phyloP scores from a whole-genome alignment of 92 coral and sea anemone species.

The Actinernus sp. region DNA sequence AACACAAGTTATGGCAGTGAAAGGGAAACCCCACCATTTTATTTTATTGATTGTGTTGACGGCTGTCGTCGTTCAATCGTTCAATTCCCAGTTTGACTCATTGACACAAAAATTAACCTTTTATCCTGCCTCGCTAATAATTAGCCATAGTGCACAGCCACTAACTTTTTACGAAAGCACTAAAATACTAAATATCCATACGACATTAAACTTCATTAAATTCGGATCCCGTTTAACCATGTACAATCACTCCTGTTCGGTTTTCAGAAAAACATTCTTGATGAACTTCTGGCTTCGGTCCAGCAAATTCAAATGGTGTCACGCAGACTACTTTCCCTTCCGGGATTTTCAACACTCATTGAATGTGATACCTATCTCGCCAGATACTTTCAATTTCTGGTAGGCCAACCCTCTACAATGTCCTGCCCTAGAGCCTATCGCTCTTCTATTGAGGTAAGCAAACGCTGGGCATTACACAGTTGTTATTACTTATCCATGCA shows the following conservation, averaged over 20 bases:
- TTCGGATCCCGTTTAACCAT: no score
- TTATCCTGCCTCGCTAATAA: no score
- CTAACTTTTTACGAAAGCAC: no score
- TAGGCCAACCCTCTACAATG: conserved; percentile 12
- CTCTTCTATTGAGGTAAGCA: not conserved
- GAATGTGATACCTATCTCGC: conserved; percentile 32
- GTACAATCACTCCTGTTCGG: conserved; percentile 4
- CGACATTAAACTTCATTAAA: no score
- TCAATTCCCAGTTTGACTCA: no score
- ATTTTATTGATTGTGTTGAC: no score
- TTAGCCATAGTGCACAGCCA: no score
- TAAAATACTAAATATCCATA: no score
- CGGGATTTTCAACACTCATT: conserved; percentile 21
- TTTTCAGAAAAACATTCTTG: not conserved
- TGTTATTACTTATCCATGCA: conserved; percentile 1
- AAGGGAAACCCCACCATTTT: no score
- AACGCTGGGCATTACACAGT: conserved; percentile 17
- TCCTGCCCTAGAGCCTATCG: conserved; percentile 22
- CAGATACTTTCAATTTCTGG: conserved; percentile 13
- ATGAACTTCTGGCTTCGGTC: not conserved
- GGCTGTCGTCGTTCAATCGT: no score
- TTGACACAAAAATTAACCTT: no score
- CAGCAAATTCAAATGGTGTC: not conserved
- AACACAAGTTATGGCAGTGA: no score
- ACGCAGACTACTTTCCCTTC: conserved; percentile 3